Base-by-base conservation (phyloP, 2,113 vertebrate genomes). In the Ranitomeya imitator region DNA sequence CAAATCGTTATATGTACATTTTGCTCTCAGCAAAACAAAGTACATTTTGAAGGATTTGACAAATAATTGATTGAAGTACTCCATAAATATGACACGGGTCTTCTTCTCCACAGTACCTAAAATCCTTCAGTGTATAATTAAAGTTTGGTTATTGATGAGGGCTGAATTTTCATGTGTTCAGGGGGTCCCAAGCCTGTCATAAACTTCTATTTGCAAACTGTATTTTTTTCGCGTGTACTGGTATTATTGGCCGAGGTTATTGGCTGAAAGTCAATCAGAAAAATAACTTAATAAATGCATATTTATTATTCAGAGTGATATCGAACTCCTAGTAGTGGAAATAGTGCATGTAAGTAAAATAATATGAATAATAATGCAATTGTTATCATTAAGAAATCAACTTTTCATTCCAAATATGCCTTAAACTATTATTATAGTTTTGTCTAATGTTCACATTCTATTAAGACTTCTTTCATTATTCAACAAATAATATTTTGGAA, bases 1-100 rank as follows among this genome's bases (percentile, higher is more conserved):
- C 71, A 78, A 88, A 84, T 88, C 80, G 65, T 88, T 84, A 83
- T 83, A 84, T 78, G 51, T 84, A 84, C 73, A 84, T 88, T 88
- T 88, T 84, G 87, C 87, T 88, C 26, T 84, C 71, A 88, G 87
- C 69, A 84, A 88, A 84, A 88, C 60, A 84, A 88, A 83, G 81
- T 67, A 63, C 7, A 19, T 26, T 88, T 78, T 88, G 81, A 88
- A 84, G 13, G 79, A 63, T 78, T 83, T 88, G 87, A 88, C 87
- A 88, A 88, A 88, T 65, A 73, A 74, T 87, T 87, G 87, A 88
- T 84, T 84, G 87, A 88, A 88, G 87, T 84, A 81, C 63, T 88
- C 83, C 51, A 84, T 84, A 84, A 88, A 88, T 84, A 88, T 88
- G 87, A 88, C 87, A 84, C 23, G 31, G 81, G 81, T 84, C 81